Conservation (phyloP, 2,888 invertebrate species). For the Rhorus exstirpatorius region DNA sequence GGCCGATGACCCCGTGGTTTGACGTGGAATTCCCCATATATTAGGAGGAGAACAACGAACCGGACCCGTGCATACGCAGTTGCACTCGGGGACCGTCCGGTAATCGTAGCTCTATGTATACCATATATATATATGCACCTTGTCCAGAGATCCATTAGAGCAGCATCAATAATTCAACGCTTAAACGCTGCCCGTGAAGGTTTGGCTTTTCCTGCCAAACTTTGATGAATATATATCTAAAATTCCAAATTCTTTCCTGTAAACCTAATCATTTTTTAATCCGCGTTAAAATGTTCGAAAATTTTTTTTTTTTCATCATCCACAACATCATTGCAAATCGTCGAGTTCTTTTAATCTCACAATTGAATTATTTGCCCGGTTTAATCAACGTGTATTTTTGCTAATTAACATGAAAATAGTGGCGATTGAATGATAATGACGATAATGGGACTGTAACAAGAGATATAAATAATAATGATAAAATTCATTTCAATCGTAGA, state of each 20-base stretch:
- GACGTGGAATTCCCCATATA: too few species aligned
- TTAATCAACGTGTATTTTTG: conserved; percentile 1
- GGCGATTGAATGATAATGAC: conserved; percentile 2
- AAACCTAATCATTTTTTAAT: too few species aligned
- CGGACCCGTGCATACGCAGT: conserved; percentile 70
- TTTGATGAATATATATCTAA: conserved; percentile 47
- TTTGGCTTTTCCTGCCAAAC: conserved; percentile 65
- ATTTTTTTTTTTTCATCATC: too few species aligned
- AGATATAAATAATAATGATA: conserved; percentile 38
- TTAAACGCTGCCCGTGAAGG: conserved; percentile 75
- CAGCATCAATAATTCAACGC: conserved; percentile 78
- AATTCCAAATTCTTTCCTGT: too few species aligned
- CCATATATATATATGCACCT: conserved; percentile 18
- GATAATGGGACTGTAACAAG: background rate
- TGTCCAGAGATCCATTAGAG: conserved; percentile 77
- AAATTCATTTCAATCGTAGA: background rate
- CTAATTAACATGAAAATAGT: conserved; percentile 5
- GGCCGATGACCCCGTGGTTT: too few species aligned
- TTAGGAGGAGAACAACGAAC: conserved; percentile 49
- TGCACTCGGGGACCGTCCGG: conserved; percentile 50
- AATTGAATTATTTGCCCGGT: background rate
- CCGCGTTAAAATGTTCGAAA: too few species aligned
- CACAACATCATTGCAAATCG: too few species aligned
- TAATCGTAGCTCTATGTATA: conserved; percentile 13
- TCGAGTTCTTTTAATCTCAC: too few species aligned